phyloP scores from a whole-genome alignment of 2,113 vertebrate species.

The Lophochroa leadbeateri region DNA sequence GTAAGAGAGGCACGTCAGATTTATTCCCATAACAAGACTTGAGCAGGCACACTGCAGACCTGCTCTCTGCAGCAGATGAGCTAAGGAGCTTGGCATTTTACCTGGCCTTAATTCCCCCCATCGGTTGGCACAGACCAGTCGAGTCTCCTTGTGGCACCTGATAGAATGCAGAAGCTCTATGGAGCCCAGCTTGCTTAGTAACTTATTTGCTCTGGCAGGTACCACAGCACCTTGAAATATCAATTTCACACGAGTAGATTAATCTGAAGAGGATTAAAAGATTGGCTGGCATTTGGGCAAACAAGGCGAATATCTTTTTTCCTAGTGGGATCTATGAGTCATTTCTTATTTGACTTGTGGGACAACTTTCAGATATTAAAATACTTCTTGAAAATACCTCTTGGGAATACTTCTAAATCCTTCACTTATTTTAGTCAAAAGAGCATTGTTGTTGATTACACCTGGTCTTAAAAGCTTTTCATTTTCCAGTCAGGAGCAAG shows the following conservation, averaged over 20 bases:
- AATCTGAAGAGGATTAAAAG: conserved; percentile 29
- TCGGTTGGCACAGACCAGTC: fast-evolving
- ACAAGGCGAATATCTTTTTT: background rate
- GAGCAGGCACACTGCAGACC: background rate
- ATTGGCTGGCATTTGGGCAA: background rate
- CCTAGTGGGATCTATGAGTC: background rate
- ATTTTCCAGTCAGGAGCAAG: background rate
- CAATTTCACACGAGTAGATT: background rate
- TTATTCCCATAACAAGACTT: background rate
- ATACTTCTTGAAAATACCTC: background rate
- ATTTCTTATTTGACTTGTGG: background rate
- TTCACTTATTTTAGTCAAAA: conserved; percentile 7
- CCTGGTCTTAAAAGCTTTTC: background rate
- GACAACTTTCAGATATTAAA: conserved; percentile 11
- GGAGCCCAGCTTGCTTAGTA: background rate
- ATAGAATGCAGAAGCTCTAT: background rate
- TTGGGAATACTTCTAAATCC: background rate
- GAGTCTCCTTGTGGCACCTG: background rate
- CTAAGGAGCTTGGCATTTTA: conserved; percentile 30
- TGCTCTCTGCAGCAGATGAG: conserved; percentile 8
- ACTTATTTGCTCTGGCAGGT: background rate
- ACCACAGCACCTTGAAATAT: conserved; percentile 4
- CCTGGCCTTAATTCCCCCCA: background rate
- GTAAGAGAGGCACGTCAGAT: background rate
- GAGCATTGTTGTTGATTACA: background rate